phyloP scores from a whole-genome alignment of 2,888 invertebrate genomes.

The Crioceris asparagi region DNA sequence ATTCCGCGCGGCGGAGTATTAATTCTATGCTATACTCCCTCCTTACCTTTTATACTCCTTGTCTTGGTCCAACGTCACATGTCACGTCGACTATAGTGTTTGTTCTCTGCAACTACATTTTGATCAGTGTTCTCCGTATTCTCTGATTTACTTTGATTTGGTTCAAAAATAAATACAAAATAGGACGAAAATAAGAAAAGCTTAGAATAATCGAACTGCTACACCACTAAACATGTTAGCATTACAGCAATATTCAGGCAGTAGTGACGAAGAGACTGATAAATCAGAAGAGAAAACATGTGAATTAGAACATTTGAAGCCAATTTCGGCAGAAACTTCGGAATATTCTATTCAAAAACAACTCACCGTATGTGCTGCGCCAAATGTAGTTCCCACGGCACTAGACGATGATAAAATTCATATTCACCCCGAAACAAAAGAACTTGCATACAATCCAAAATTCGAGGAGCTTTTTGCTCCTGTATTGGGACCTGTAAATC shows the following conservation, averaged over 20 bases:
- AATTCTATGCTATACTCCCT: no score
- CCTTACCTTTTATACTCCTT: no score
- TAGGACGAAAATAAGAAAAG: no score
- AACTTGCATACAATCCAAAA: conserved; percentile 83
- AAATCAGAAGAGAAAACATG: conserved; percentile 27
- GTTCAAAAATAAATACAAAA: no score
- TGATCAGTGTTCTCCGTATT: no score
- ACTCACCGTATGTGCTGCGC: conserved; percentile 69
- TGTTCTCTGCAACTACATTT: no score
- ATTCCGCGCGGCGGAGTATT: no score
- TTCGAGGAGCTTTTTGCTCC: conserved; percentile 93
- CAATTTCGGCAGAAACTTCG: conserved; percentile 23
- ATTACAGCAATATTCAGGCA: conserved; percentile 63
- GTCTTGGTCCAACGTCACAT: no score
- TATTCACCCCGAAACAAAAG: conserved; percentile 69
- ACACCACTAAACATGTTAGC: conserved; percentile 65
- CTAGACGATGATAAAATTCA: conserved; percentile 58
- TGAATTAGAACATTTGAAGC: conserved; percentile 1
- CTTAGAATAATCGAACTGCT: no score
- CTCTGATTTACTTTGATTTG: no score
- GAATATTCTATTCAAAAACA: conserved; percentile 49
- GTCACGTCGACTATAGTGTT: no score
- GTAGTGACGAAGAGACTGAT: conserved; percentile 51
- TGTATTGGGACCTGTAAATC: conserved; percentile 84
- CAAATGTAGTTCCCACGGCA: conserved; percentile 70